Evolutionary conservation across 2,888 invertebrate species (phyloP), one percentile per base, ranked within the genome.

Genomic region (Ichneumoninae sp.): DNA sequence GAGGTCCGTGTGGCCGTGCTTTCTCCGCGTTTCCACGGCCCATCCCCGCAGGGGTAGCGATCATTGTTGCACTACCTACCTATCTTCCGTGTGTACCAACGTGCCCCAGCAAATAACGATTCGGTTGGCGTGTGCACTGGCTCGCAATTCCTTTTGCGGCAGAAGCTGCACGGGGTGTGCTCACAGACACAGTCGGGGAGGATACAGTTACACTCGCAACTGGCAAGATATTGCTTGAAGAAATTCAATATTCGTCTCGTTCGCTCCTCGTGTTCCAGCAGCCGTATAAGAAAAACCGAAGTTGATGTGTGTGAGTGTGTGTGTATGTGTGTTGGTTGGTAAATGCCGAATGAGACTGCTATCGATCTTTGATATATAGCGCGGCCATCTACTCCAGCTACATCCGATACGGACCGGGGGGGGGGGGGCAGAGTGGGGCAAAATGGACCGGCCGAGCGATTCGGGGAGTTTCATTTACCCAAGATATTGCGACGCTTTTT

Each of bases 241-340:
- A 75, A 69, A 81, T 81, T 75, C 69, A 44, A 75, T 74, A 74
- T 80, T 74, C 66, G 54, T 68, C 54, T 33, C 47, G 33, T 63
- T 63, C 19, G 19, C 52, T 54, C 16, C 63, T 63, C 63, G 33
- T 16, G 63, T 63, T 63, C 16, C 30, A 63, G 30, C 7, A 26
- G 33, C 30, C 16, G 13, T 33, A 30, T 63, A 33, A 47, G 26
- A 63, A 63, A 60, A 63, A 30, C 33, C 63, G 30, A 16, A 63
- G n/a, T 63, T 63, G 60, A 30, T 60, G 16, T 40, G 10, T 8
- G 2, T 40, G 40, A 10, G 10, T 40, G 10, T 44, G 13, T 13
- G 13, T 44, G 44, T 44, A 13, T 13, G 44, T 63, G 63, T 33
- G 63, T 63, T 33, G 63, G 30, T 60, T 4, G 4, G 26, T 30